Evolutionary conservation across 2,888 invertebrate species (phyloP).

Genomic region (Drosophila siamana): DNA sequence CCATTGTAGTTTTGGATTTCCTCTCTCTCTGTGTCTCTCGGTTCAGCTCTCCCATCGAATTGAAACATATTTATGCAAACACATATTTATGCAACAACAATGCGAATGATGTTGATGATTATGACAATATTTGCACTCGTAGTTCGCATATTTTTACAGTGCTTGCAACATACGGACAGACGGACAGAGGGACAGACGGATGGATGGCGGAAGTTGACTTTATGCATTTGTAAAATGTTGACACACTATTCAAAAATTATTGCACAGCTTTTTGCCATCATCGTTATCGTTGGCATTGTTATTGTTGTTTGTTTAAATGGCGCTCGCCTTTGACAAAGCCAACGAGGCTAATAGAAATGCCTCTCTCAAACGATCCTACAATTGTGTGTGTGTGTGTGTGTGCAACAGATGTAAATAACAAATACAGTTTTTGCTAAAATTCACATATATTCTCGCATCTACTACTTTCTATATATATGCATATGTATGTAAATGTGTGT

Average conservation of each 20-base stretch:
- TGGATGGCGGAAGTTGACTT: conserved; percentile 73
- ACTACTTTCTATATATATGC: no score
- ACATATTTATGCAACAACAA: conserved; percentile 46
- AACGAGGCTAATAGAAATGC: conserved; percentile 47
- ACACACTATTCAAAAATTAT: conserved; percentile 80
- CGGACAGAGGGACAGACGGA: conserved; percentile 8
- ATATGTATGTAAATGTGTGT: no score
- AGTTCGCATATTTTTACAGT: conserved; percentile 65
- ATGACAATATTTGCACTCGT: conserved; percentile 77
- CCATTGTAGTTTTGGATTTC: conserved; percentile 42
- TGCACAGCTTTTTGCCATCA: conserved; percentile 70
- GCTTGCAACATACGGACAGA: conserved; percentile 20
- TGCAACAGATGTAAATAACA: conserved; percentile 50
- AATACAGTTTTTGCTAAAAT: conserved; percentile 41
- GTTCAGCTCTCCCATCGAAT: conserved; percentile 52
- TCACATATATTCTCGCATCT: no score
- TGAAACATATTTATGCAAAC: conserved; percentile 62
- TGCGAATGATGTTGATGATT: conserved; percentile 73
- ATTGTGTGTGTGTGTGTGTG: conserved; percentile 12
- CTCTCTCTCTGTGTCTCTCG: conserved; percentile 11
- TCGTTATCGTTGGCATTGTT: conserved; percentile 20
- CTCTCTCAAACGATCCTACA: conserved; percentile 40
- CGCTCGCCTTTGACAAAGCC: conserved; percentile 49
- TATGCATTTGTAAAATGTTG: conserved; percentile 79
- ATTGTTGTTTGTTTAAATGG: conserved; percentile 15